Base-by-base conservation (phyloP, 2,113 vertebrate species). In the Albula glossodonta region DNA sequence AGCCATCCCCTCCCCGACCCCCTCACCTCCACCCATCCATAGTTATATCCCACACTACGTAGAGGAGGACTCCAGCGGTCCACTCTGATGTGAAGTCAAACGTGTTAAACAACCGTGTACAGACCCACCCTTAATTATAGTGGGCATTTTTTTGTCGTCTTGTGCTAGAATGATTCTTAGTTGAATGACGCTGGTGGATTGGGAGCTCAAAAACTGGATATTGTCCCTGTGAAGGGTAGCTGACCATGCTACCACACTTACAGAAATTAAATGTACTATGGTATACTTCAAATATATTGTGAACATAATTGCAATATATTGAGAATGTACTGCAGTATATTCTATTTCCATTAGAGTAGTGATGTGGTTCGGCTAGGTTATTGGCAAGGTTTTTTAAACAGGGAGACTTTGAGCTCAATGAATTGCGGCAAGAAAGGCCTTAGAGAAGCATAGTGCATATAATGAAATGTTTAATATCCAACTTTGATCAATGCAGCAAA, bases 31-130 rank as follows among this genome's bases (percentile, higher is more conserved):
- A 51, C 89, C 89, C 6, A 84, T 84, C 87, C 83, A 74, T 77
- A 85, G 78, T 80, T 82, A 81, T 22, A 74, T 52, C 10, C 63
- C 87, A 7, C 80, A 5, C 3, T 89, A 52, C 1, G 82, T 57
- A 0, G 91, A 93, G 48, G 92, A 96, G 31, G 91, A 93, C 52
- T 92, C 88, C 90, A 92, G 94, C 79, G 84, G 80, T 88, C 92
- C 92, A 0, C 94, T 95, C 2, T 96, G 91, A 94, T 50, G 31
- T 41, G 56, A 52, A 50, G 31, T 52, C 78, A 31, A 12, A 60
- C 52, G 49, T 41, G 25, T 79, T 85, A 74, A 53, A 85, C n/a
- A 57, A 9, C 22, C 22, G 3, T 13, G 31, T 41, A 41, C 31
- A 41, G 31, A 25, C 1, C 77, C 13, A 83, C 84, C 84, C 19